Conservation (phyloP, 2,888 invertebrate species). For the Tigriopus californicus region DNA sequence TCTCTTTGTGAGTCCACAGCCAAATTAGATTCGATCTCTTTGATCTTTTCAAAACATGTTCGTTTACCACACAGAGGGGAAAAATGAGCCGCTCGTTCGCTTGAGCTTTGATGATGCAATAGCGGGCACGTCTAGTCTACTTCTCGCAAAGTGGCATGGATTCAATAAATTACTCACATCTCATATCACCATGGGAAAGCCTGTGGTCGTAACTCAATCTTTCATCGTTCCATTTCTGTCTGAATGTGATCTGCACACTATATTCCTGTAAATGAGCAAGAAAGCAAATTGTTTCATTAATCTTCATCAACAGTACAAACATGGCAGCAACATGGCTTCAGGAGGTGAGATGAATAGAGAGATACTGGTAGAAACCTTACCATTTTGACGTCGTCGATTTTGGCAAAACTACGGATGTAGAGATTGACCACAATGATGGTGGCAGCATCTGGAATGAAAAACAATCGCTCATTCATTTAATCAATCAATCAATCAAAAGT, state of each 20-base stretch:
- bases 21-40: too few species aligned
- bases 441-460: conserved; percentile 52
- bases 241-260: conserved; percentile 88
- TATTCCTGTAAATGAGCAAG: conserved; percentile 61
- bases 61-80: neutral
- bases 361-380: conserved; percentile 49
- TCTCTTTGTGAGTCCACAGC: too few species aligned
- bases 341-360: neutral
- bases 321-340: neutral
- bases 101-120: neutral
- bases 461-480: neutral
- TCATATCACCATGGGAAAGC: conserved; percentile 9
- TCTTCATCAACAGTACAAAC: neutral
- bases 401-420: conserved; percentile 91
- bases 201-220: conserved; percentile 63
- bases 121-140: too few species aligned
- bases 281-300: neutral
- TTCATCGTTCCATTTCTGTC: conserved; percentile 91
- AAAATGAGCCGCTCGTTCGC: neutral
- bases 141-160: too few species aligned
- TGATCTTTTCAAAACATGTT: neutral
- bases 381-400: conserved; percentile 98
- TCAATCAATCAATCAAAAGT: too few species aligned
- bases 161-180: neutral
- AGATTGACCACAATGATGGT: conserved; percentile 92